Evolutionary conservation across 2,113 vertebrate species (phyloP).

Genomic region (Tauraco erythrolophus): DNA sequence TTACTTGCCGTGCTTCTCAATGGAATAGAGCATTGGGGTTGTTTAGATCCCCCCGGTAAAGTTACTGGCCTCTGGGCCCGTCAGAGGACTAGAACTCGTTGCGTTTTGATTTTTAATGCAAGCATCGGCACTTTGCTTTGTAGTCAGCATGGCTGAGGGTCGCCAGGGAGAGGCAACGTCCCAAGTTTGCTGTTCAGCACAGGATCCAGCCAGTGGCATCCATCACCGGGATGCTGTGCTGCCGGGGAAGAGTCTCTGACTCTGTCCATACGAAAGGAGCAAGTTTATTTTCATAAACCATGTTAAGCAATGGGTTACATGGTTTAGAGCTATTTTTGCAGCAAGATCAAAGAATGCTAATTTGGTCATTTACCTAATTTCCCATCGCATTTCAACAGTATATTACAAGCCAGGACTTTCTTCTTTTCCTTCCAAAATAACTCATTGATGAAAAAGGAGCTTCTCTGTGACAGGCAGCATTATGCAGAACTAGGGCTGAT

Average conservation of each 20-base stretch:
- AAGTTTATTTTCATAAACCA: neutral
- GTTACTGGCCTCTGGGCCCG: neutral
- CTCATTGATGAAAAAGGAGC: neutral
- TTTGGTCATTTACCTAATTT: neutral
- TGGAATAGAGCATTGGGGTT: neutral
- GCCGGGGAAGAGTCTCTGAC: neutral
- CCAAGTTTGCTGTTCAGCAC: neutral
- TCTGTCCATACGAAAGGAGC: accelerated
- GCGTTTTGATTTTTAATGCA: neutral
- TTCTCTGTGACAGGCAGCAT: neutral
- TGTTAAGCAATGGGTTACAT: accelerated
- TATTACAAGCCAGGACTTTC: neutral
- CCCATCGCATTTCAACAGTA: neutral
- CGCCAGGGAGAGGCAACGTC: neutral
- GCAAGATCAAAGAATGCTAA: neutral
- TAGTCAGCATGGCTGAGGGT: neutral
- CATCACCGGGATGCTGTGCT: accelerated
- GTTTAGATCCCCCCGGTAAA: neutral
- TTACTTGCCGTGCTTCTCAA: neutral
- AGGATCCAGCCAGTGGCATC: neutral
- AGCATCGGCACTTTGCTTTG: neutral
- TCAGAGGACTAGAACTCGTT: neutral
- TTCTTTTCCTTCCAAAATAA: neutral
- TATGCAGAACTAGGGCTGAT: neutral
- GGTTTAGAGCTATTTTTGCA: neutral